Evolutionary conservation across 2,113 vertebrate species (phyloP).

Genomic region (Cinclus mexicanus): DNA sequence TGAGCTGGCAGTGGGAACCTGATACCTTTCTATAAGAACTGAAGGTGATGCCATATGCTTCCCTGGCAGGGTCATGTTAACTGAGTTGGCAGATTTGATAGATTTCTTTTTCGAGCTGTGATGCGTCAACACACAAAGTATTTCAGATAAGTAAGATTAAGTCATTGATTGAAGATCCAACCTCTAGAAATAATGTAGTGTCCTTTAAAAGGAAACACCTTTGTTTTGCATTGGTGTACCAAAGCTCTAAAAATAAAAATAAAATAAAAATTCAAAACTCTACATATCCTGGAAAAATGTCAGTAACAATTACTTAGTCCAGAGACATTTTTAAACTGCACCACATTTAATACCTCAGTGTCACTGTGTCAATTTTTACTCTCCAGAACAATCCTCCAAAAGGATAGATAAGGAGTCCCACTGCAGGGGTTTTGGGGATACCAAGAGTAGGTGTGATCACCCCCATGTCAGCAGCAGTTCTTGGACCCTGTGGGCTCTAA

Average conservation of each 20-base stretch:
- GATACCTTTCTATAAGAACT: not conserved
- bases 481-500: not conserved
- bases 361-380: not conserved
- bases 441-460: not conserved
- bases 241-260: not conserved
- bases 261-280: not conserved
- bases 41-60: not conserved
- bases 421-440: not conserved
- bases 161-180: not conserved
- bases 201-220: not conserved
- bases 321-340: not conserved
- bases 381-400: not conserved
- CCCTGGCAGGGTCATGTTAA: constrained; percentile 25
- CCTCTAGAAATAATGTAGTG: not conserved
- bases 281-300: not conserved
- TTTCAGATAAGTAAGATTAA: constrained; percentile 39
- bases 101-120: not conserved
- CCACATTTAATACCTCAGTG: not conserved
- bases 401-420: not conserved
- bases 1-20: not conserved
- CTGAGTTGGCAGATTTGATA: constrained; percentile 37
- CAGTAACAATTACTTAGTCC: not conserved
- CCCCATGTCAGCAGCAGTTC: not conserved
- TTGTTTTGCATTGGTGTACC: not conserved
- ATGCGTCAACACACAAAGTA: constrained; percentile 45